phyloP scores from a whole-genome alignment of 2,797 vertebrate genomes.

The Ctenochaetus hawaiiensis region DNA sequence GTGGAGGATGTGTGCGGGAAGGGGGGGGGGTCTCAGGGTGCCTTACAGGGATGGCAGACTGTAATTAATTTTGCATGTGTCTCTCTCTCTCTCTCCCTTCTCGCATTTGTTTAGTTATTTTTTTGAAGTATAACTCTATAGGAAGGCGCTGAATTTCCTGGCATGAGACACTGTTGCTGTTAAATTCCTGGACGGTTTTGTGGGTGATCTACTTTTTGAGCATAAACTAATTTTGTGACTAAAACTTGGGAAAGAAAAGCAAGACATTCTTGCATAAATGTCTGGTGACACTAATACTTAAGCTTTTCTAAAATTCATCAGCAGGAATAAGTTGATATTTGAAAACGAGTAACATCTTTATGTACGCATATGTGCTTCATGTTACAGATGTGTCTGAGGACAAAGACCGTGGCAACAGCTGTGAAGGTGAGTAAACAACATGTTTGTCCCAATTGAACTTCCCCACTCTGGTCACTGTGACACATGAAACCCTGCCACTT shows the following conservation, averaged over 20 bases:
- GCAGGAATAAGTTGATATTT: not conserved
- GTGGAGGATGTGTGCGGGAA: slow-evolving; percentile 20
- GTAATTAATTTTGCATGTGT: slow-evolving; percentile 84
- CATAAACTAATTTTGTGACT: not conserved
- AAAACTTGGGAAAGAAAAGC: not conserved
- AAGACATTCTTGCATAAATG: slow-evolving; percentile 7
- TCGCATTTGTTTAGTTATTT: slow-evolving; percentile 73
- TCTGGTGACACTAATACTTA: slow-evolving; percentile 6
- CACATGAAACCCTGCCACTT: slow-evolving; percentile 17
- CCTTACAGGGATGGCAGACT: slow-evolving; percentile 73
- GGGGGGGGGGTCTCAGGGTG: slow-evolving; percentile 53
- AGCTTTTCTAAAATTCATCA: slow-evolving; percentile 1
- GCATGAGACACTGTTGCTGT: slow-evolving; percentile 44
- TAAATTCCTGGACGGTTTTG: slow-evolving; percentile 27
- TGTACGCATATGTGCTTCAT: slow-evolving; percentile 38
- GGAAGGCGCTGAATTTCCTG: slow-evolving; percentile 67
- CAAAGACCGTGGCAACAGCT: slow-evolving; percentile 70
- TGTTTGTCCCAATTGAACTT: slow-evolving; percentile 5
- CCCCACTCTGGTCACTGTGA: not conserved
- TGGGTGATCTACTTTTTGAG: not conserved
- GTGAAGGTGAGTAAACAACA: slow-evolving; percentile 70
- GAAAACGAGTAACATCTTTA: slow-evolving; percentile 6
- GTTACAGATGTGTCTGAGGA: slow-evolving; percentile 66
- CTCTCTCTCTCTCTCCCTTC: slow-evolving; percentile 44
- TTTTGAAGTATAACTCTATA: slow-evolving; percentile 72